Conservation (phyloP, 2,888 invertebrate genomes). For the Girardia tigrina region DNA sequence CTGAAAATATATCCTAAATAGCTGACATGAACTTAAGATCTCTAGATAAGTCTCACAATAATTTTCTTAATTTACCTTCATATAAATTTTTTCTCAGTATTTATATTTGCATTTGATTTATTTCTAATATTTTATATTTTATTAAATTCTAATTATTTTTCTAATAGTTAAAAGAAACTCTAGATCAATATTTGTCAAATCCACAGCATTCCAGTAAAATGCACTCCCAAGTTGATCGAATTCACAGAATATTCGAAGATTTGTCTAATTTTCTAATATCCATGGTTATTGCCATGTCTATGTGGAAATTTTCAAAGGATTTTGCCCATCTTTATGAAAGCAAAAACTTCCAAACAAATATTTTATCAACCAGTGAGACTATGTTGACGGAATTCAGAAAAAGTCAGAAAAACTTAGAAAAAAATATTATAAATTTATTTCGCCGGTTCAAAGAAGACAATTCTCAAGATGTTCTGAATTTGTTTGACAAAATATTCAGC, state of each 20-base stretch:
- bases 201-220: background rate
- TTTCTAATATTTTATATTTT: too few relatives aligned
- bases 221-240: background rate
- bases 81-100: too few relatives aligned
- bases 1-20: too few relatives aligned
- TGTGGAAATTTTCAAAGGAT: constrained; percentile 14
- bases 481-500: background rate
- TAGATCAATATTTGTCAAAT: background rate
- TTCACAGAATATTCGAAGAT: background rate
- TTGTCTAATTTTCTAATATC: background rate
- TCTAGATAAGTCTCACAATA: too few relatives aligned
- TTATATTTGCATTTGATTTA: too few relatives aligned
- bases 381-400: background rate
- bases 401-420: constrained; percentile 19
- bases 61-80: too few relatives aligned
- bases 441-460: background rate
- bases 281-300: constrained; percentile 15
- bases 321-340: background rate
- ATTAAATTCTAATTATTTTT: background rate
- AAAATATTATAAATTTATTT: constrained; percentile 5
- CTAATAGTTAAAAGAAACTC: background rate
- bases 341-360: background rate
- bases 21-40: too few relatives aligned
- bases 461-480: background rate
- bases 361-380: background rate